Base-by-base conservation (phyloP, 2,888 invertebrate genomes). In the Pheosia gnoma region DNA sequence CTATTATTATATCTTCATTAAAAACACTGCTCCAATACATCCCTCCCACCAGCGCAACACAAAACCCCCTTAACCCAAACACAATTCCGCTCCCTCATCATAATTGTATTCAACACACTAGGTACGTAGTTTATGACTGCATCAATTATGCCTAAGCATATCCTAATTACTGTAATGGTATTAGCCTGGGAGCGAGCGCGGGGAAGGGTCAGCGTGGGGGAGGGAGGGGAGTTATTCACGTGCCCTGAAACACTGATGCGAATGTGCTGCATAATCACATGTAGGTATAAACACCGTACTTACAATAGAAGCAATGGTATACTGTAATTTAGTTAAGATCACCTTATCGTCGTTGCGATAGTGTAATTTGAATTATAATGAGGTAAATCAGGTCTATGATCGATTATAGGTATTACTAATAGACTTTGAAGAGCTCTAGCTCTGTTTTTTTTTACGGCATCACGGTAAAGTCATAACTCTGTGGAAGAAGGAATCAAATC, bases 91-190 rank as follows among this genome's bases (percentile, higher is more conserved):
- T 79, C 76, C 71, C 78, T 80, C 76, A 74, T 82, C 80, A 79
- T 79, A 80, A 75, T 78, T 72, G 79, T 73, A 77, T 71, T 73
- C 71, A 73, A 66, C 70, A 73, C 71, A 75, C 77, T 79, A 81
- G 81, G 80, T 79, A 80, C 81, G 81, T 83, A 84, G 82, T 87
- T 90, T 89, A 90, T 86, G 86, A 86, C 87, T 89, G 84, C 88
- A 91, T 91, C 88, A 90, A 91, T 93, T 92, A 92, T 91, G 90
- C 87, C 85, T 84, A 86, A 90, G 90, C 91, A 91, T 91, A 91
- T 91, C 90, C 91, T 92, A 91, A 92, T 93, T 92, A 92, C 90
- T 81, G 86, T 91, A 92, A 93, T 91, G 89, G 90, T 84, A 88
- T 91, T 90, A 89, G 87, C 82, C 75, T 69, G 80, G 80, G 86